Conservation (phyloP, 2,888 invertebrate species). For the Drosophila aldrichi region DNA sequence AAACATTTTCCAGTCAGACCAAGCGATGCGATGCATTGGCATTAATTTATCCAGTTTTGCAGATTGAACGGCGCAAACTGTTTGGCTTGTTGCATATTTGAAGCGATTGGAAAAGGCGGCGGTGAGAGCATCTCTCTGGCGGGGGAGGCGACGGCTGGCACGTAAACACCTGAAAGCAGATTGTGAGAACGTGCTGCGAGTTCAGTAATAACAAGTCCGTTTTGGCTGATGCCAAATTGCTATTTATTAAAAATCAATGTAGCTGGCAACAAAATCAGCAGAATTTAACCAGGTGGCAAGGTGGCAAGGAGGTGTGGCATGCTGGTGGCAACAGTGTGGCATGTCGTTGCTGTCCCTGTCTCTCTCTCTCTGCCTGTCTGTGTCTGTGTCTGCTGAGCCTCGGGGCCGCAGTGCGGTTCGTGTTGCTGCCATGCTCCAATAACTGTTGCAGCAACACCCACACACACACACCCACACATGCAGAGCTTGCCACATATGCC, state of each 20-base stretch:
- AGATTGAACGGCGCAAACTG: slow-evolving; percentile 23
- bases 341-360: slow-evolving; percentile 10
- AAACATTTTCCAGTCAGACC: slow-evolving; percentile 8
- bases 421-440: slow-evolving; percentile 60
- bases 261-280: slow-evolving; percentile 73
- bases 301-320: no score
- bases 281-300: slow-evolving; percentile 54
- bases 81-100: slow-evolving; percentile 67
- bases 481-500: slow-evolving; percentile 36
- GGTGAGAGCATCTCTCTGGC: no score
- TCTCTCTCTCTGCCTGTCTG: neutral
- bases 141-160: neutral
- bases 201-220: slow-evolving; percentile 71
- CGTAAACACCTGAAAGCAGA: slow-evolving; percentile 56
- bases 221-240: slow-evolving; percentile 71
- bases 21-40: slow-evolving; percentile 22
- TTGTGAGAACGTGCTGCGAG: slow-evolving; percentile 51
- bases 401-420: slow-evolving; percentile 53
- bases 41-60: slow-evolving; percentile 47
- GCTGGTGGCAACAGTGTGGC: no score
- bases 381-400: slow-evolving; percentile 30
- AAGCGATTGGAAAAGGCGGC: slow-evolving; percentile 32
- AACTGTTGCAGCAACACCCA: slow-evolving; percentile 63
- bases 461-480: slow-evolving; percentile 13
- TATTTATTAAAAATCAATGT: slow-evolving; percentile 79